phyloP scores from a whole-genome alignment of 2,797 vertebrate species.

The Graptemys geographica region DNA sequence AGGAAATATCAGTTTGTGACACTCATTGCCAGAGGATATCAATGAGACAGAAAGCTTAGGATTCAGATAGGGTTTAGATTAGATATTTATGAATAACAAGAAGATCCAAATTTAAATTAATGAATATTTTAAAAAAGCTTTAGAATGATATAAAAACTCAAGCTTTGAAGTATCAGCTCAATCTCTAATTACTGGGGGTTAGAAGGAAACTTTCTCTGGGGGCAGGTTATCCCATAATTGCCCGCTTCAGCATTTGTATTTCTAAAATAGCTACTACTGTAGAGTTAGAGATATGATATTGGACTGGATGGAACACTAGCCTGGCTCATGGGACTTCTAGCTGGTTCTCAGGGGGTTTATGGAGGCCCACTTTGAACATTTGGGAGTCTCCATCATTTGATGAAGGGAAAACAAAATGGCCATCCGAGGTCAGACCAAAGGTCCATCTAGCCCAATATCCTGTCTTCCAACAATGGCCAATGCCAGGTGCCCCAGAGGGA shows the following conservation, averaged over 20 bases:
- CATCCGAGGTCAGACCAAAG: too few relatives aligned
- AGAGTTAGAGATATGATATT: neutral
- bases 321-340: neutral
- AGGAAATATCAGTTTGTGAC: neutral
- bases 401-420: neutral
- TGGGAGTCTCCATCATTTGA: neutral
- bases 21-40: neutral
- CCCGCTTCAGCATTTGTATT: neutral
- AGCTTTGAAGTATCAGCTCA: neutral
- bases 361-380: neutral
- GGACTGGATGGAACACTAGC: neutral
- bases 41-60: neutral
- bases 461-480: too few relatives aligned
- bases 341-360: neutral
- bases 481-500: too few relatives aligned
- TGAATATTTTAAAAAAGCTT: neutral
- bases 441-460: too few relatives aligned
- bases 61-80: neutral
- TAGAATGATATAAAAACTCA: conserved; percentile 1
- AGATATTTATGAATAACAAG: neutral
- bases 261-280: neutral
- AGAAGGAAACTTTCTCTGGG: neutral
- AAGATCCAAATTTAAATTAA: neutral
- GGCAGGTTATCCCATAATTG: neutral
- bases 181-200: neutral